phyloP scores from a whole-genome alignment of 2,113 vertebrate genomes.

The Eptatretus burgeri region DNA sequence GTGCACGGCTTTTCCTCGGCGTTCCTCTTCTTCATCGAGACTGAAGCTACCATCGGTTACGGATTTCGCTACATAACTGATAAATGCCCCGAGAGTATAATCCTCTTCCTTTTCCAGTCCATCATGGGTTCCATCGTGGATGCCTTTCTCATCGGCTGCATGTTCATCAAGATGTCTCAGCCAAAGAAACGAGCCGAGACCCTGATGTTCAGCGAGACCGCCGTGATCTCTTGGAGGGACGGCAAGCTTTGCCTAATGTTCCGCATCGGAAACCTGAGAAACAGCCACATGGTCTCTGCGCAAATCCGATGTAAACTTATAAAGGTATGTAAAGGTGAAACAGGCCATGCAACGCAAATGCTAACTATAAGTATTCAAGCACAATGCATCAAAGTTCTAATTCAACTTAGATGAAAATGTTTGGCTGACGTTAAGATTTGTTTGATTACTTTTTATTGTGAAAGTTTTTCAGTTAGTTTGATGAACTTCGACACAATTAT shows the following conservation, averaged over 20 bases:
- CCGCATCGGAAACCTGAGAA: constrained; percentile 45
- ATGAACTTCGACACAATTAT: too few species aligned
- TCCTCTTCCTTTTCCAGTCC: constrained; percentile 53
- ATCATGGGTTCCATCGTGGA: constrained; percentile 48
- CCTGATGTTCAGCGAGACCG: constrained; percentile 44
- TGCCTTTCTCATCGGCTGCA: constrained; percentile 52
- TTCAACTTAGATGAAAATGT: too few species aligned
- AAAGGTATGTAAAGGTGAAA: constrained; percentile 23
- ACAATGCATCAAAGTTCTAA: too few species aligned
- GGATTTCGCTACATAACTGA: constrained; percentile 47
- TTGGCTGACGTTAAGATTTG: too few species aligned
- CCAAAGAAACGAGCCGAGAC: constrained; percentile 58
- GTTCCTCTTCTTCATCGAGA: constrained; percentile 57
- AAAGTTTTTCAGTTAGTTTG: too few species aligned
- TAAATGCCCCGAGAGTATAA: constrained; percentile 45
- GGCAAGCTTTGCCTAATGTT: constrained; percentile 56
- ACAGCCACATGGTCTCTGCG: constrained; percentile 66
- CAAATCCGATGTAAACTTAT: constrained; percentile 61
- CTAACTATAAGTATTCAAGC: too few species aligned
- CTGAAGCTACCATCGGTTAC: constrained; percentile 49
- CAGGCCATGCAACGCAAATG: too few species aligned
- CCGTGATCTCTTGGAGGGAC: constrained; percentile 43
- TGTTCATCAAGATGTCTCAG: constrained; percentile 74
- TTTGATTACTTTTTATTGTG: too few species aligned
- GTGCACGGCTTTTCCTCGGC: constrained; percentile 60